Base-by-base conservation (phyloP, 2,113 vertebrate species). In the Cisticola juncidis region DNA sequence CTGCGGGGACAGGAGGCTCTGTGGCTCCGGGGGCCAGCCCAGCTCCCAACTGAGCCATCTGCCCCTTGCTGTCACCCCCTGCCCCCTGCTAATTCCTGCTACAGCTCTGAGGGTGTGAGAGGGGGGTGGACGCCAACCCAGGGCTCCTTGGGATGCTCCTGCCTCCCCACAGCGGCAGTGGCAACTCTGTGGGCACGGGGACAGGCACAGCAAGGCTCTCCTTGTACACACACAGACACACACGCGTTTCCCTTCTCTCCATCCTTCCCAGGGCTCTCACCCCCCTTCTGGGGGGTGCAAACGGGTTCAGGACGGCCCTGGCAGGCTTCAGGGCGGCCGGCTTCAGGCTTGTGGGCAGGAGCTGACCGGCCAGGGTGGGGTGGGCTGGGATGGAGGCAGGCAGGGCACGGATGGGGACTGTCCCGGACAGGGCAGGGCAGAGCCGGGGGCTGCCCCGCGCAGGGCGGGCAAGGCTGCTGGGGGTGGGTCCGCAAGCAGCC, bases 401-500 rank as follows among this genome's bases (percentile, higher is more conserved):
- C 44, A 45, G 68, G 57, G n/a, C 38, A 60, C 2, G 45, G 35
- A 1, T 7, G 51, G 42, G 31, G 3, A 36, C 51, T 14, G n/a
- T 26, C 69, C 60, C 25, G 36, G 36, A 25, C 31, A 58, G 36
- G 35, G 16, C 45, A 56, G 54, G 54, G 54, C 54, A 9, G 29
- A 60, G 65, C 24, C 33, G 42, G 65, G 78, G 81, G 25, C 61
- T 95, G 73, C 66, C 86, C 66, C 50, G 7, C 7, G 51, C 35
- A 31, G 31, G 51, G 71, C 51, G 83, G 62, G 86, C 65, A 92
- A 72, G 62, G 36, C 84, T 85, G 85, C 95, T 31, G 94, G 66
- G 90, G 89, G 93, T 65, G 95, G 90, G 92, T 86, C 94, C 64
- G 81, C 62, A 36, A 35, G 29, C 94, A 94, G 92, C 66, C 84